These are phyloP conservation scores for Siderastrea radians DNA, from an alignment of 92 coral and sea anemone species.

Conservation along the genomic window DNA sequence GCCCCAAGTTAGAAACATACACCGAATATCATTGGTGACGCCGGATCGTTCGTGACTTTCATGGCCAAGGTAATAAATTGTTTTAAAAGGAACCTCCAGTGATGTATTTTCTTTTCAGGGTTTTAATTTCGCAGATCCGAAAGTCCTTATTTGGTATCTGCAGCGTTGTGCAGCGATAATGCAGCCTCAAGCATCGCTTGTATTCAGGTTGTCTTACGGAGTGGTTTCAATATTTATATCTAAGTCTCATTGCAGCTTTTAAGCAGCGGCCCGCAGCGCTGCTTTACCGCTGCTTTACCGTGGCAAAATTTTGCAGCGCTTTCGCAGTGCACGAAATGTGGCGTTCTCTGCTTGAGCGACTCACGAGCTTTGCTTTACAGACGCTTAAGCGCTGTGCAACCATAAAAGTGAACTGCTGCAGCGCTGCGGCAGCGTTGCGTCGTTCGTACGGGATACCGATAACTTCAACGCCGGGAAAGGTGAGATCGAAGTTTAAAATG, in stretches of 20 bases:
- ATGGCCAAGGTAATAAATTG: conserved; percentile 5
- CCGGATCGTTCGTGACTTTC: background rate
- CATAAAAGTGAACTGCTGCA: background rate
- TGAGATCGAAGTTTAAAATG: too few species aligned
- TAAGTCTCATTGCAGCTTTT: background rate
- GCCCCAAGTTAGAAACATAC: too few species aligned
- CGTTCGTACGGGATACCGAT: too few species aligned
- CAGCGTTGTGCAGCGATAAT: background rate
- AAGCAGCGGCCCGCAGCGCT: background rate
- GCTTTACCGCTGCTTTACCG: background rate
- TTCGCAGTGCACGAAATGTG: conserved; percentile 1
- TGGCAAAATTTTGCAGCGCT: background rate
- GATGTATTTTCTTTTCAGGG: background rate
- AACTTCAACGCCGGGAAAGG: too few species aligned
- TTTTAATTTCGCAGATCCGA: conserved; percentile 2
- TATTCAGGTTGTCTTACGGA: background rate
- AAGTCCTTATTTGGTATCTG: background rate
- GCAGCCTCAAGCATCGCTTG: background rate
- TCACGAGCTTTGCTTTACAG: background rate
- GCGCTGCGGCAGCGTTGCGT: too few species aligned
- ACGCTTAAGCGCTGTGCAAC: background rate
- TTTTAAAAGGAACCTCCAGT: conserved; percentile 10
- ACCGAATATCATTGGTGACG: too few species aligned
- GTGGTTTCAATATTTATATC: conserved; percentile 1
- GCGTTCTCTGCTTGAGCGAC: background rate